Percentiles rank a stretch among this genome's conserved stretches.
Conservation (phyloP, 2,797 vertebrate genomes). For the Vespertilio murinus region DNA sequence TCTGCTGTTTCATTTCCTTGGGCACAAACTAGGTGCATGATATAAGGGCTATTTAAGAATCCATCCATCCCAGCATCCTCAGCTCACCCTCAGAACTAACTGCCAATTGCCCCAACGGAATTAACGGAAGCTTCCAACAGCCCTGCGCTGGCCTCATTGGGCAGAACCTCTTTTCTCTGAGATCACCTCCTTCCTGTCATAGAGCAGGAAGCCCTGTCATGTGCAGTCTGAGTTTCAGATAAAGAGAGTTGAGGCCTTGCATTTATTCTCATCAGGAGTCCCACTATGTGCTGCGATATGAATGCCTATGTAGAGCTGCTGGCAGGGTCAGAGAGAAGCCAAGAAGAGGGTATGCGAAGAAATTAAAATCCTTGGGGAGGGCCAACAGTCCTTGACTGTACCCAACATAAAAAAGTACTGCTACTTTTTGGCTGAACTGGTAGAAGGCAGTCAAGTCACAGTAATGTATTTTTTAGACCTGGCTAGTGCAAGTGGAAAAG, state of each 20-base stretch:
- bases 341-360: not conserved
- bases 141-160: not conserved
- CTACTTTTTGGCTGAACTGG: not conserved
- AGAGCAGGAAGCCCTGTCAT: not conserved
- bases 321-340: not conserved
- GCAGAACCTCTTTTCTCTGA: not conserved
- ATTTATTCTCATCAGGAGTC: not conserved
- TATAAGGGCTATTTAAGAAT: not conserved
- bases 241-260: not conserved
- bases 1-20: not conserved
- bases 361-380: not conserved
- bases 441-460: not conserved
- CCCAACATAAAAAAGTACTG: not conserved
- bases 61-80: constrained; percentile 57
- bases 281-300: not conserved
- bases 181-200: not conserved
- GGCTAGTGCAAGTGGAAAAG: not conserved
- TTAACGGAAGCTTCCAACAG: constrained; percentile 64
- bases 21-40: not conserved
- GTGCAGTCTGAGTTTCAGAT: not conserved
- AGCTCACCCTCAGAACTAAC: constrained; percentile 39
- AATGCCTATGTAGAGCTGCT: not conserved
- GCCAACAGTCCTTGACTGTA: not conserved
- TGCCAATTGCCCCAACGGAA: constrained; percentile 59
- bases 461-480: not conserved